Evolutionary conservation across 2,113 vertebrate genomes (phyloP).

Genomic region (Solea solea): DNA sequence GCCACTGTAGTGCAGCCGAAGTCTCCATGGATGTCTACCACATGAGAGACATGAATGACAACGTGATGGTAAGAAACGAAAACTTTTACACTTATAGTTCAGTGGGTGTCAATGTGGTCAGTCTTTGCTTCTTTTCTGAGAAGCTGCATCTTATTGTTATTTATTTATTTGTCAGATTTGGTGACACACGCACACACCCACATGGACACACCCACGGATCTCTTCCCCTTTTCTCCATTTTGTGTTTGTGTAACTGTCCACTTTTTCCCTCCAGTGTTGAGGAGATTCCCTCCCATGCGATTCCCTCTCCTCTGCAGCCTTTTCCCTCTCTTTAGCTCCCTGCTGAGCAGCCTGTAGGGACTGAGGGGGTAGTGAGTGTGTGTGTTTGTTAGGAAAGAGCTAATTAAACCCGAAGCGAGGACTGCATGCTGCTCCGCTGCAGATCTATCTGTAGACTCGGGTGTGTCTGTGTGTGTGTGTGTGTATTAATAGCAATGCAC

Average conservation of each 20-base stretch:
- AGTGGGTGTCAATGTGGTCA: background rate
- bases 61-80: conserved; percentile 87
- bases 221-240: background rate
- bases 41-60: conserved; percentile 88
- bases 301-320: conserved; percentile 75
- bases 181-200: conserved; percentile 5
- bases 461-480: conserved; percentile 18
- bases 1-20: conserved; percentile 72
- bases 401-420: conserved; percentile 61
- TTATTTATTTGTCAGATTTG: background rate
- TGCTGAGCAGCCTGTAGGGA: conserved; percentile 62
- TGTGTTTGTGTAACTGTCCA: conserved; percentile 1
- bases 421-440: conserved; percentile 48
- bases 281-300: conserved; percentile 75
- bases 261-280: conserved; percentile 70
- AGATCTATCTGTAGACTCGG: conserved; percentile 59
- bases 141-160: background rate
- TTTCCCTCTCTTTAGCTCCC: conserved; percentile 73
- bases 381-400: conserved; percentile 22
- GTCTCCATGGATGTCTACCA: conserved; percentile 91
- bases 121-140: background rate
- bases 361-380: conserved; percentile 19
- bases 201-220: background rate
- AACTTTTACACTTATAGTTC: background rate
- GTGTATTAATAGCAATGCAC: conserved; percentile 6